phyloP scores from a whole-genome alignment of 2,797 vertebrate genomes.

The Dipus sagitta region DNA sequence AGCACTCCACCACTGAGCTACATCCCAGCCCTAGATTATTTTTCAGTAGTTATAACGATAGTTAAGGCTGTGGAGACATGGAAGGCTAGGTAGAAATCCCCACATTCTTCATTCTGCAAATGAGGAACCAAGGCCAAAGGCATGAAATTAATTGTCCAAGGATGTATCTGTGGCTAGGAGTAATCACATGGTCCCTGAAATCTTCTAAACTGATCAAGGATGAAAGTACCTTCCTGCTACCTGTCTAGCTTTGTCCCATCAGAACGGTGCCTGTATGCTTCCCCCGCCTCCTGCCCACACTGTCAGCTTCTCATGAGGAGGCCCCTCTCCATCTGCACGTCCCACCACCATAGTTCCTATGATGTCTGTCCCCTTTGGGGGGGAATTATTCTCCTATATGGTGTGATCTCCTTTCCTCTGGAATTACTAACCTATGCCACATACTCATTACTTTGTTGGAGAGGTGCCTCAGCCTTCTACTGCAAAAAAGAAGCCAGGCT shows the following conservation, averaged over 20 bases:
- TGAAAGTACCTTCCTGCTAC: background rate
- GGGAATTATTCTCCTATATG: background rate
- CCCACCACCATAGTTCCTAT: background rate
- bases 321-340: background rate
- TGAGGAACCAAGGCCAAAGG: background rate
- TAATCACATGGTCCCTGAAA: background rate
- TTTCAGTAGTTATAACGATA: background rate
- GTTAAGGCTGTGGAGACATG: background rate
- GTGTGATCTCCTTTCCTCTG: background rate
- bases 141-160: background rate
- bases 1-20: background rate
- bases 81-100: background rate
- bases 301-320: background rate
- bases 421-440: background rate
- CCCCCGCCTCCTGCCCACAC: background rate
- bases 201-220: background rate
- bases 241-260: background rate
- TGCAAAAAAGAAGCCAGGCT: background rate
- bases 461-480: background rate
- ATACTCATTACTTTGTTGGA: slow-evolving; percentile 1
- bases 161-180: background rate
- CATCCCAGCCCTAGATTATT: background rate
- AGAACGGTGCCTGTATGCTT: background rate
- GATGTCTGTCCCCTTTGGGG: background rate
- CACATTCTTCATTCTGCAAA: background rate